phyloP scores from a whole-genome alignment of 2,113 vertebrate species.

The Odontophorus gujanensis region DNA sequence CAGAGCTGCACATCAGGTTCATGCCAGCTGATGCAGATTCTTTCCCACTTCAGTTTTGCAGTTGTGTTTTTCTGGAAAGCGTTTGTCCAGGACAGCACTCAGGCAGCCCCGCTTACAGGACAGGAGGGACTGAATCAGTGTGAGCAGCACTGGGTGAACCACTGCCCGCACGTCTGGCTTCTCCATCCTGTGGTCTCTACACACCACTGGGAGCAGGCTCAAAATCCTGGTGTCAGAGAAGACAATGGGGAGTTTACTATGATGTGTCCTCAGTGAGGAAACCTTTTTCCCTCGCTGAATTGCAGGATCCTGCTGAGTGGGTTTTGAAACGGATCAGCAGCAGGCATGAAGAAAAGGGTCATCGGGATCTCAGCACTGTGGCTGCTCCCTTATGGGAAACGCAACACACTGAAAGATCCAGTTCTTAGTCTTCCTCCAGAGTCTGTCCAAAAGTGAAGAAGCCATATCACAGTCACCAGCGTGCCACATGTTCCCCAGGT shows the following conservation, averaged over 20 bases:
- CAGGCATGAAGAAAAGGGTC: neutral
- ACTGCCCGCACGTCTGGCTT: neutral
- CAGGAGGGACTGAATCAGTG: neutral
- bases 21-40: neutral
- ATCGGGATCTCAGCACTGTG: neutral
- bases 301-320: neutral
- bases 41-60: neutral
- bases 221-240: neutral
- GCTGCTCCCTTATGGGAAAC: neutral
- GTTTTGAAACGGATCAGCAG: neutral
- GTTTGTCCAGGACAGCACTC: neutral
- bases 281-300: neutral
- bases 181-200: neutral
- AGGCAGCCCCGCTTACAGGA: neutral
- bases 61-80: neutral
- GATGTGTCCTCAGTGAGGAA: neutral
- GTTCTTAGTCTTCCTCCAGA: neutral
- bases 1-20: neutral
- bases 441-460: neutral
- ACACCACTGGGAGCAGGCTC: neutral
- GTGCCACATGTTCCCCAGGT: neutral
- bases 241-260: neutral
- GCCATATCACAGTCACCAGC: neutral
- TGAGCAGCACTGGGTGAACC: neutral
- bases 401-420: rapidly evolving